Percentiles rank a stretch among this genome's conserved stretches.
These are phyloP conservation scores for Anableps anableps DNA, from an alignment of 2,797 vertebrate species.

Conservation along the genomic window DNA sequence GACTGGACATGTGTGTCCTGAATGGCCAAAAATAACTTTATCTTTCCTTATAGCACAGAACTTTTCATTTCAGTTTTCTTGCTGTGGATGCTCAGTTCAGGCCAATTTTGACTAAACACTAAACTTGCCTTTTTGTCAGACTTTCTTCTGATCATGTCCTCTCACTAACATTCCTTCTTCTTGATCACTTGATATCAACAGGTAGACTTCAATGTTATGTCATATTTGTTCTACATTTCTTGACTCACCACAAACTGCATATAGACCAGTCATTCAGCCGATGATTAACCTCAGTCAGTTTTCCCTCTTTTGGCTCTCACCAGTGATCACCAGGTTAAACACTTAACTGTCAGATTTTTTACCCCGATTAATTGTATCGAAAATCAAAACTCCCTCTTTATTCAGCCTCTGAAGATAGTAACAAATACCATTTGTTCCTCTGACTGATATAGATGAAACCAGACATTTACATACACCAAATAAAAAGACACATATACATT, in stretches of 20 bases:
- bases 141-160: conserved; percentile 77
- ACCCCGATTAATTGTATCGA: neutral
- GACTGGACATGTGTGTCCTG: conserved; percentile 63
- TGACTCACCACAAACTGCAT: neutral
- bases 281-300: neutral
- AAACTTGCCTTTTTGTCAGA: conserved; percentile 81
- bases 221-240: conserved; percentile 36
- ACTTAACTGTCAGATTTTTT: neutral
- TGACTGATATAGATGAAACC: too few relatives aligned
- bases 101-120: conserved; percentile 81
- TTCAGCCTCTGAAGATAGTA: neutral
- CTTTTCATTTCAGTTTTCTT: neutral
- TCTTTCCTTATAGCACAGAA: neutral
- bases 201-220: conserved; percentile 66
- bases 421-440: too few relatives aligned
- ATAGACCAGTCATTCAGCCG: neutral
- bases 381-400: neutral
- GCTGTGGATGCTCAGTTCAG: neutral
- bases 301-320: neutral
- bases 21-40: neutral
- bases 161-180: conserved; percentile 70
- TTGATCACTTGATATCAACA: conserved; percentile 77
- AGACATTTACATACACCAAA: too few relatives aligned
- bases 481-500: too few relatives aligned
- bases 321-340: neutral